Conservation (phyloP, 2,113 vertebrate genomes). For the Proterorhinus semilunaris region DNA sequence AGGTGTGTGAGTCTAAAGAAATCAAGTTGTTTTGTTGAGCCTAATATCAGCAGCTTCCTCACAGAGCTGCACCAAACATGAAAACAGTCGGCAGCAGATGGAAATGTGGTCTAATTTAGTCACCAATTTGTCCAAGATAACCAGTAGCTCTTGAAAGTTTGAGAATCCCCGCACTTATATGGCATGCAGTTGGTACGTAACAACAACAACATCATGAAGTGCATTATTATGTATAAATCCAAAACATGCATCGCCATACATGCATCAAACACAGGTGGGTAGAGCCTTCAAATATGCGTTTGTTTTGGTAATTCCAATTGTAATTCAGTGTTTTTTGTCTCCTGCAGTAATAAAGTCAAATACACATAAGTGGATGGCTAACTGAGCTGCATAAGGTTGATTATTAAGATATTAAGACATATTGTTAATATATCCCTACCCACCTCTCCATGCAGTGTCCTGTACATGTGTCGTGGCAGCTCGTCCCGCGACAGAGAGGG, state of each 20-base stretch:
- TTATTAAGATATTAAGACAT: too few relatives aligned
- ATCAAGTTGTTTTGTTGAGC: too few relatives aligned
- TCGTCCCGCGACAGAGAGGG: not conserved
- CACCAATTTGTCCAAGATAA: not conserved
- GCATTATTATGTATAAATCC: conserved; percentile 7
- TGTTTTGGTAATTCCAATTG: too few relatives aligned
- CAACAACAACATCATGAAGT: conserved; percentile 33
- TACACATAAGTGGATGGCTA: too few relatives aligned
- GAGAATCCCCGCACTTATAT: conserved; percentile 23
- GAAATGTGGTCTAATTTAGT: too few relatives aligned
- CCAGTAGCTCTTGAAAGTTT: not conserved
- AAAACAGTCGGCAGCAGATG: too few relatives aligned
- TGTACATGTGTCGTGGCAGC: not conserved
- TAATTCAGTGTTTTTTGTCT: too few relatives aligned
- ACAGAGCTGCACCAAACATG: too few relatives aligned
- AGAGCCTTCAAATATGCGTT: not conserved
- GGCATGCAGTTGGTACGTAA: conserved; percentile 51
- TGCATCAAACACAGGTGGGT: not conserved
- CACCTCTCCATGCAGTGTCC: conserved; percentile 7
- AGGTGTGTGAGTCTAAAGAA: too few relatives aligned
- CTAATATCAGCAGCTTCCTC: too few relatives aligned
- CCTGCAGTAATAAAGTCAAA: too few relatives aligned
- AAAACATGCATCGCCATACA: conserved; percentile 1
- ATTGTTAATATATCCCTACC: not conserved
- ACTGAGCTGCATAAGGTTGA: too few relatives aligned